phyloP scores from a whole-genome alignment of 2,113 vertebrate species.

The Ceyx margarethae region DNA sequence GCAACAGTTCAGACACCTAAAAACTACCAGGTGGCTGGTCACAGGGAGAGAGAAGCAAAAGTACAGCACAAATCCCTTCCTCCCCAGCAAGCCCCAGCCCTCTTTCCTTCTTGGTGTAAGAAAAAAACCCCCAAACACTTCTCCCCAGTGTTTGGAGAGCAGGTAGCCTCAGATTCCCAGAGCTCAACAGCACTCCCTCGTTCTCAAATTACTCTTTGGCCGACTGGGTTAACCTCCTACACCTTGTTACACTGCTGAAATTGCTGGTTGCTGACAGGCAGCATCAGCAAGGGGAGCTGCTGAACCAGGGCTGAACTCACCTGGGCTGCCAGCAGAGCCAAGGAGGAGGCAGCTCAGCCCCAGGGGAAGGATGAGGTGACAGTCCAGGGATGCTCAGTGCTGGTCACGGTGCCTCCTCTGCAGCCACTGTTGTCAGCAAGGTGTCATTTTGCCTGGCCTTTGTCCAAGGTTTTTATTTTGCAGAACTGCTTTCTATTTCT shows the following conservation, averaged over 20 bases:
- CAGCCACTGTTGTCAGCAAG: not conserved
- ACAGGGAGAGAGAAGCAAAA: not conserved
- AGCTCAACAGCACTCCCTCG: not conserved
- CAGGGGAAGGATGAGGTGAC: fast-evolving
- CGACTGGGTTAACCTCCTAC: fast-evolving
- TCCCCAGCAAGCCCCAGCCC: not conserved
- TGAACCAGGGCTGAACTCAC: not conserved
- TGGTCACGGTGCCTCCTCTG: not conserved
- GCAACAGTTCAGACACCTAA: not conserved
- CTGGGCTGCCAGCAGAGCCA: not conserved
- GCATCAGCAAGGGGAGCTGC: not conserved
- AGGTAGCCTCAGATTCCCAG: not conserved
- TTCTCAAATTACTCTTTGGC: not conserved
- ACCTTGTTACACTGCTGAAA: not conserved
- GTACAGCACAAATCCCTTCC: not conserved
- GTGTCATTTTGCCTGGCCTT: not conserved
- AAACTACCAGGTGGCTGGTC: not conserved
- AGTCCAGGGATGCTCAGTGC: not conserved
- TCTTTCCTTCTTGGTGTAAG: not conserved
- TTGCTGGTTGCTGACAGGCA: not conserved
- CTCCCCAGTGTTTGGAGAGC: not conserved
- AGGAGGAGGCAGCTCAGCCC: not conserved
- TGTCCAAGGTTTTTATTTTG: not conserved
- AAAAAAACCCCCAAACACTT: no score
- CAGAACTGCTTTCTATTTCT: not conserved